These are phyloP conservation scores for Chinchilla lanigera DNA, from an alignment of 2,113 vertebrate species.

Conservation along the genomic window DNA sequence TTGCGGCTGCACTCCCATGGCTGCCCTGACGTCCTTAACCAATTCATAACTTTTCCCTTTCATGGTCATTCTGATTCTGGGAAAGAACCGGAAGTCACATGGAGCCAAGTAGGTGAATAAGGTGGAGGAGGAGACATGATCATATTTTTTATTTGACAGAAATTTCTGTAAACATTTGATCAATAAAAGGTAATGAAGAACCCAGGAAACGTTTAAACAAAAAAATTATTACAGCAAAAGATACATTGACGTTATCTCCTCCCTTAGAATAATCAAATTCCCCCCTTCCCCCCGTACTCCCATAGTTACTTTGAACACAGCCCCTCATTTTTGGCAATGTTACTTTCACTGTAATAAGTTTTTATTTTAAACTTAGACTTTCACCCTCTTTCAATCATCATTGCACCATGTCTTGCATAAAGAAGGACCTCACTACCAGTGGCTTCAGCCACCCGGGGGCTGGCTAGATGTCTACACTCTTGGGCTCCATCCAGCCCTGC, in stretches of 20 bases:
- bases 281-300: neutral
- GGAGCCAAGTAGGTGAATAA: neutral
- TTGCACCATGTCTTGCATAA: rapidly evolving
- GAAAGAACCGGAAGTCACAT: neutral
- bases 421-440: neutral
- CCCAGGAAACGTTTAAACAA: neutral
- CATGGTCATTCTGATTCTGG: neutral
- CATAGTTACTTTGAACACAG: neutral
- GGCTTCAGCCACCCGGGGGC: rapidly evolving
- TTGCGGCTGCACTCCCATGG: neutral
- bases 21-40: neutral
- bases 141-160: neutral
- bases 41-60: neutral
- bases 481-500: too few relatives aligned
- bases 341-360: neutral
- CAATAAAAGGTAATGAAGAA: neutral
- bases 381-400: neutral
- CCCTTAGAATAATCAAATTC: neutral
- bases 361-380: neutral
- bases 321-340: neutral
- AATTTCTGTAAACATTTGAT: neutral
- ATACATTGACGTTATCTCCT: neutral
- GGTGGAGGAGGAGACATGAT: neutral
- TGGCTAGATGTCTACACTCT: neutral
- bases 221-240: neutral